Conservation (phyloP, 1,140 invertebrate species). For the Drosophila takahashii region DNA sequence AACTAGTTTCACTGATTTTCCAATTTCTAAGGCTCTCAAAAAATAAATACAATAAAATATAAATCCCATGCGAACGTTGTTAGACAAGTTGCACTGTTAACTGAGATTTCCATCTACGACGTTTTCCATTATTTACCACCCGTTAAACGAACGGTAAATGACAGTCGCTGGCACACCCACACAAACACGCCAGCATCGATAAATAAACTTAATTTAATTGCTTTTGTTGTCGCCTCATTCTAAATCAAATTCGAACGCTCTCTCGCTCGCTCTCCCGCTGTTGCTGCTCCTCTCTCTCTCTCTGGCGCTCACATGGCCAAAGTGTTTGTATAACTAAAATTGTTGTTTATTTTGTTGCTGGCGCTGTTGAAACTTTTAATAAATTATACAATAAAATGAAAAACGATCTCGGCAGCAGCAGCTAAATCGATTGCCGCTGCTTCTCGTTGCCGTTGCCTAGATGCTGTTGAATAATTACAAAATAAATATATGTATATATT, state of each 20-base stretch:
- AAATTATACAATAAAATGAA: conserved; percentile 79
- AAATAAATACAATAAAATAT: too few relatives aligned
- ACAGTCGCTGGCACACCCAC: conserved; percentile 39
- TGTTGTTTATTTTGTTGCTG: conserved; percentile 42
- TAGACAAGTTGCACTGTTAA: conserved; percentile 2
- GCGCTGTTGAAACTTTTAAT: conserved; percentile 69
- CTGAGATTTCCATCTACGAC: conserved; percentile 28
- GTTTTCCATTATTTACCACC: conserved; percentile 37
- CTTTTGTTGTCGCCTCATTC: conserved; percentile 69
- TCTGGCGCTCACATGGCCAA: conserved; percentile 43
- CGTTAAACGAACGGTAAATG: conserved; percentile 42
- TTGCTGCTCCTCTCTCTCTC: conserved; percentile 3
- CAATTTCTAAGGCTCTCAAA: too few relatives aligned
- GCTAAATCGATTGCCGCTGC: conserved; percentile 60
- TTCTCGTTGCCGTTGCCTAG: conserved; percentile 26
- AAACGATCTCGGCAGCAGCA: conserved; percentile 53
- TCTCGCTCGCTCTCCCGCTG: conserved; percentile 8
- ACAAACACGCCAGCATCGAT: conserved; percentile 55
- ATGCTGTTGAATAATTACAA: conserved; percentile 77
- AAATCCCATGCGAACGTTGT: background rate
- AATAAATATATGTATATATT: conserved; percentile 54
- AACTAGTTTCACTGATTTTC: too few relatives aligned
- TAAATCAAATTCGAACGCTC: conserved; percentile 60
- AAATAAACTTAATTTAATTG: conserved; percentile 79
- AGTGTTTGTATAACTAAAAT: conserved; percentile 77